Base-by-base conservation (phyloP, 2,797 vertebrate genomes). In the Clarias pachynema region DNA sequence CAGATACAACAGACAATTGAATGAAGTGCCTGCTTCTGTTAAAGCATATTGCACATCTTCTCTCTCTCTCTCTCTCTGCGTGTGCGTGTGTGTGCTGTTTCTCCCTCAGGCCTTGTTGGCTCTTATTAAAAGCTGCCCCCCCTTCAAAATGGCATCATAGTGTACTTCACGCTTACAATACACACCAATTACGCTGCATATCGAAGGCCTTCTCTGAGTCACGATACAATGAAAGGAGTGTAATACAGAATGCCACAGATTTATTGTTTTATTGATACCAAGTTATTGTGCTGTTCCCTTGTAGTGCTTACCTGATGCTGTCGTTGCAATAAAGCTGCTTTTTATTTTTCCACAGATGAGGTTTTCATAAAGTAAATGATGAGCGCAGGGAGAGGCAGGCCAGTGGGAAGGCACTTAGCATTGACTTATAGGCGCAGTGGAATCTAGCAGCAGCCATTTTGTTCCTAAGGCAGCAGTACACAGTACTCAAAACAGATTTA, bases 91-190 rank as follows among this genome's bases (percentile, higher is more conserved):
- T 88, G 79, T 86, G 78, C 44, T 40, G 73, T 72, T 14, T 89
- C 65, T 85, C 88, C 89, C 88, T 84, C 81, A 86, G 86, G 88
- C 79, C 87, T 89, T 87, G 88, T 89, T 90, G 87, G 83, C 81
- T 84, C 72, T 88, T 90, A 90, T 87, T 89, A 90, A 89, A 87
- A 86, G 84, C 81, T 88, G 82, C 69, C 82, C 84, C 83, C 62
- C 74, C 62, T 72, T 65, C 65, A 57, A 56, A 66, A 86, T 29
- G 49, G 84, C 70, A 82, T 88, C 78, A 82, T 59, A 49, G 44
- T 82, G 12, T 74, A 81, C 85, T 85, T 66, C 65, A 65, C 24
- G 78, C 75, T 83, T 84, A 68, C 79, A 84, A 77, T 83, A 82
- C 53, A 34, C 83, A 79, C 85, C 83, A 85, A 77, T 84, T 83